Base-by-base conservation (phyloP, 92 coral and sea anemone genomes). In the Metridium senile region DNA sequence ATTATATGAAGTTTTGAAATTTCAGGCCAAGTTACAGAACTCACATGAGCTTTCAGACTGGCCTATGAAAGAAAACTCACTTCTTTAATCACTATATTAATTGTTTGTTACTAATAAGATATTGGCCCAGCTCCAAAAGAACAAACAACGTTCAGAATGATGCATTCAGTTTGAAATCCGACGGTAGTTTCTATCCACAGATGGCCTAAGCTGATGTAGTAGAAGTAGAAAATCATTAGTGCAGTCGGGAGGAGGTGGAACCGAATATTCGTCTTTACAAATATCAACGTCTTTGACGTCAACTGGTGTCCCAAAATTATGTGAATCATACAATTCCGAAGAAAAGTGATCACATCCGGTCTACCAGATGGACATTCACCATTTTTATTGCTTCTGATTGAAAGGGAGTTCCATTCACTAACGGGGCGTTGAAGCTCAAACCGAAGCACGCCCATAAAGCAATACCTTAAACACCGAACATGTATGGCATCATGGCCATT, bases 401-500 rank as follows among this genome's bases (percentile, higher is more conserved):
- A 39, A 28, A 46, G 76, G 30, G 47, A 30, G 28, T 71, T 57
- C 76, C 76, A 71, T 30, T 71, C 63, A 46, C 6, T 19, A 52
- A 32, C 63, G 7, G 66, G 20, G 18, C 64, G 25, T 52, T 71
- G 22, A 13, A 71, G 64, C 28, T 71, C 76, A 33, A 21, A 57
- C 72, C 39, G 59, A 33, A 34, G 33, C 72, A 75, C 66, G 2
- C 23, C 28, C 85, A 81, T 81, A 54, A 81, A 81, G 58, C 80
- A 73, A 61, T 71, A 81, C 58, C 69, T 81, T 52, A 81, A 76
- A 54, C 85, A 81, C 43, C 72, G 78, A 10, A 57, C 58, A 51
- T 84, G 87, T 25, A 82, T 63, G 22, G 72, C 49, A 39, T 87
- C 75, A 71, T 74, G 84, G 54, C 74, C 91, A 58, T 64, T 66